A percentile compares a stretch with the other conserved stretches of the same genome.
Conservation (phyloP, 2,113 vertebrate genomes). For the Apeltes quadracus region DNA sequence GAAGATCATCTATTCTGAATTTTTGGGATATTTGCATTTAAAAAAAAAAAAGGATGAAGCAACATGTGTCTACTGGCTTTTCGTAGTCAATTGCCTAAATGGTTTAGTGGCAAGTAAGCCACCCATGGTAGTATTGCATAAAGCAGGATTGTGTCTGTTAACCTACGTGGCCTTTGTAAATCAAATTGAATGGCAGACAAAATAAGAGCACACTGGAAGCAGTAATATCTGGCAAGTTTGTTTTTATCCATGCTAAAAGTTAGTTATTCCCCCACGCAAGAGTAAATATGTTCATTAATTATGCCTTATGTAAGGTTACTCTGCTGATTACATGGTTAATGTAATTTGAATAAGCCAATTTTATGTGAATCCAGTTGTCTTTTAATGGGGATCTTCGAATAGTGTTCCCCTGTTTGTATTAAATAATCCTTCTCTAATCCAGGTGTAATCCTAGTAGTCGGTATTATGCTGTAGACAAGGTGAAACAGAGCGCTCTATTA, state of each 20-base stretch:
- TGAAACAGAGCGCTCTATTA: conserved; percentile 72
- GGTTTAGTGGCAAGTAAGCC: conserved; percentile 47
- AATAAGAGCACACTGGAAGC: neutral
- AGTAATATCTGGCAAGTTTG: neutral
- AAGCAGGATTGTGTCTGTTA: conserved; percentile 59
- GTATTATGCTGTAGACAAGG: conserved; percentile 64
- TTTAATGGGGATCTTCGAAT: conserved; percentile 38
- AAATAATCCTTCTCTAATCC: conserved; percentile 67
- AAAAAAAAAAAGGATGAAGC: conserved; percentile 2
- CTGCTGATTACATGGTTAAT: conserved; percentile 46
- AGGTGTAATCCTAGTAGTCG: conserved; percentile 57
- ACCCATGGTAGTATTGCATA: conserved; percentile 52
- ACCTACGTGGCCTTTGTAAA: conserved; percentile 67
- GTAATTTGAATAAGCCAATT: conserved; percentile 33
- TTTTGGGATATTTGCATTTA: neutral
- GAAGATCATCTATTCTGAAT: neutral
- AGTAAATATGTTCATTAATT: conserved; percentile 22
- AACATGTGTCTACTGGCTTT: conserved; percentile 26
- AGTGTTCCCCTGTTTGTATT: conserved; percentile 54
- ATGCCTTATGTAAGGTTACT: too few species aligned
- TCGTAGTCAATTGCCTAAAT: conserved; percentile 26
- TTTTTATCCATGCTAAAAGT: neutral
- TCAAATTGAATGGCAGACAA: conserved; percentile 29
- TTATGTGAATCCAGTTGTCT: conserved; percentile 18
- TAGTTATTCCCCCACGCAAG: neutral